Base-by-base conservation (phyloP, 2,113 vertebrate genomes). In the Tupaia tana region DNA sequence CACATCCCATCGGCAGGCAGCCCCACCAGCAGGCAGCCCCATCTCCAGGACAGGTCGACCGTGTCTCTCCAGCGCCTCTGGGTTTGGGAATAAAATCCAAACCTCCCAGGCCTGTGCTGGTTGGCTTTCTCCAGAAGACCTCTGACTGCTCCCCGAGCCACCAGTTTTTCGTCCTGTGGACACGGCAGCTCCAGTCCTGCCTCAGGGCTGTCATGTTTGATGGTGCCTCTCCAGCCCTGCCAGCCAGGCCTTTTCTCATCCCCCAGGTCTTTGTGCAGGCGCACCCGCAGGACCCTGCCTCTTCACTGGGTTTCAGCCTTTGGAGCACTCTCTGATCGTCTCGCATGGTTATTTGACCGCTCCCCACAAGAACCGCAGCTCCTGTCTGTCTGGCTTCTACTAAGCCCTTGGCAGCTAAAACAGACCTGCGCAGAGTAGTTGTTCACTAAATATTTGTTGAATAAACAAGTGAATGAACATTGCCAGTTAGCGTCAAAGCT, bases 1-100 rank as follows among this genome's bases (percentile, higher is more conserved):
- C 25, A 25, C 43, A 66, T 52, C 13, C 18, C 31, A 4, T 12
- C 16, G 15, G 9, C 1, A 2, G 22, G 3, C 20, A 0, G 9
- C n/a, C 63, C 9, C 0, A 20, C 34, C 43, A 13, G 63, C 34
- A 27, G 89, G 29, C 10, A 13, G 34, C 18, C 9, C 43, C 71
- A 9, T 24, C 54, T 34, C 77, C n/a, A 22, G 75, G 34, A 15
- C 3, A 1, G 1, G 18, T 19, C 69, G 20, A 59, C 4, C 2
- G 20, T 14, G 10, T 59, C 11, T 20, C 8, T 9, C 29, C 15
- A 16, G 2, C 19, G 0, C 14, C 2, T 3, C 64, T 43, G 24
- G 75, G 12, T 25, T 95, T 59, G 63, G 15, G 20, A 75, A 24
- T 15, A 59, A 20, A 43, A n/a, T 52, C 13, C 20, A 29, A n/a